phyloP scores from a whole-genome alignment of 2,888 invertebrate genomes.

The Troides helena region DNA sequence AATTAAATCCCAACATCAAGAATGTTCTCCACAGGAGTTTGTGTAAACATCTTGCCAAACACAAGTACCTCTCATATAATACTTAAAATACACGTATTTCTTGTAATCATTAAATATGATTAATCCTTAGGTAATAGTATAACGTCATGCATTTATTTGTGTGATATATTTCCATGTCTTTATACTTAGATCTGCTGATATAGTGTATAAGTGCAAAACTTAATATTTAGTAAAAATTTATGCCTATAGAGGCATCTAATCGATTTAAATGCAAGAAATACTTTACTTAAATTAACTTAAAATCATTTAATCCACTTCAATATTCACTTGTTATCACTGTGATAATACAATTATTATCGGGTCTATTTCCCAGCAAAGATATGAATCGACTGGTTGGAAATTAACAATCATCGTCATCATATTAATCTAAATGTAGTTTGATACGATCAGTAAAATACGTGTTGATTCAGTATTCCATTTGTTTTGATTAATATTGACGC shows the following conservation, averaged over 20 bases:
- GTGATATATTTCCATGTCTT: not conserved
- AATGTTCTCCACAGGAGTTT: not conserved
- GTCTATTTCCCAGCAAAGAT: constrained; percentile 61
- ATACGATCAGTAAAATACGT: constrained; percentile 37
- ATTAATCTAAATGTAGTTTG: constrained; percentile 36
- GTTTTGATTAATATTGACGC: constrained; percentile 46
- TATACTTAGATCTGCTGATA: not conserved
- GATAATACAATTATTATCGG: constrained; percentile 50
- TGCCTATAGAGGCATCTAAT: not conserved
- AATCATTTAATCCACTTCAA: not conserved
- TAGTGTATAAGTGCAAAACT: too few species aligned
- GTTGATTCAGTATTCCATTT: constrained; percentile 47
- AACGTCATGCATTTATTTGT: not conserved
- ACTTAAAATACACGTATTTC: too few species aligned
- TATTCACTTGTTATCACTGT: constrained; percentile 7
- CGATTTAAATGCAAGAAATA: not conserved
- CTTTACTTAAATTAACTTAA: not conserved
- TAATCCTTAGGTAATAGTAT: not conserved
- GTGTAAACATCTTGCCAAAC: not conserved
- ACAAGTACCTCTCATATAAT: not conserved
- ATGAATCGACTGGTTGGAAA: constrained; percentile 56
- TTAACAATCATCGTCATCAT: constrained; percentile 36
- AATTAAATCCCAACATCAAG: not conserved
- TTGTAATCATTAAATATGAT: not conserved
- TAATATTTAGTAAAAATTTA: not conserved